phyloP scores from a whole-genome alignment of 2,113 vertebrate species.

The Archocentrus centrarchus region DNA sequence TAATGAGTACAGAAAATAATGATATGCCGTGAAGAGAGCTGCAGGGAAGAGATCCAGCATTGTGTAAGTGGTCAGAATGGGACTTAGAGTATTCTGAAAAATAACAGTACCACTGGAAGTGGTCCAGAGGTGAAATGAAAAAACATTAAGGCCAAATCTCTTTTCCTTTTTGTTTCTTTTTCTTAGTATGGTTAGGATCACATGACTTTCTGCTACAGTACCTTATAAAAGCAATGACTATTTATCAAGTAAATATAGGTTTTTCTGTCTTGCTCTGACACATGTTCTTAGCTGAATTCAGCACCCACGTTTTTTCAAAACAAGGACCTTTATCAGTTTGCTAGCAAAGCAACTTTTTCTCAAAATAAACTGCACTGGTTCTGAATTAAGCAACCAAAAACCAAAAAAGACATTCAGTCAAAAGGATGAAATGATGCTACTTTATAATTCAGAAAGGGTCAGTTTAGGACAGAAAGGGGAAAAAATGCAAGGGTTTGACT shows the following conservation, averaged over 20 bases:
- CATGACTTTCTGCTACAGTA: not conserved
- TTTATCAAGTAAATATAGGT: not conserved
- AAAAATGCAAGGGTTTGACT: conserved; percentile 3
- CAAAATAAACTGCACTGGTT: not conserved
- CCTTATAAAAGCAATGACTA: not conserved
- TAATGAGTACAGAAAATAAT: too few species aligned
- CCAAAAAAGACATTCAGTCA: not conserved
- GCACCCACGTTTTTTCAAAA: not conserved
- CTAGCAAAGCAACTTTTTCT: not conserved
- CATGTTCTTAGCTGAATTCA: not conserved
- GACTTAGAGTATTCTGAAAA: too few species aligned
- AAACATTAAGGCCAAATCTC: not conserved
- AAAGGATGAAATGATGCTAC: not conserved
- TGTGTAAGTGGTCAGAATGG: too few species aligned
- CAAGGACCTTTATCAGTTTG: not conserved
- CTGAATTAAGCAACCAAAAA: not conserved
- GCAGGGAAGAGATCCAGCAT: too few species aligned
- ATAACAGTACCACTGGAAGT: too few species aligned
- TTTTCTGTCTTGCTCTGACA: not conserved
- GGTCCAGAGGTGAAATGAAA: too few species aligned
- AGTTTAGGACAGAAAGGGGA: not conserved
- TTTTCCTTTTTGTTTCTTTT: not conserved
- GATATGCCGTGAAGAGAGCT: too few species aligned
- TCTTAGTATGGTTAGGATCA: not conserved
- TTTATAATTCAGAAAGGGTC: not conserved